A percentile compares a stretch with the other conserved stretches of the same genome.
phyloP scores from a whole-genome alignment of 1,140 invertebrate genomes.

The Nephotettix cincticeps region DNA sequence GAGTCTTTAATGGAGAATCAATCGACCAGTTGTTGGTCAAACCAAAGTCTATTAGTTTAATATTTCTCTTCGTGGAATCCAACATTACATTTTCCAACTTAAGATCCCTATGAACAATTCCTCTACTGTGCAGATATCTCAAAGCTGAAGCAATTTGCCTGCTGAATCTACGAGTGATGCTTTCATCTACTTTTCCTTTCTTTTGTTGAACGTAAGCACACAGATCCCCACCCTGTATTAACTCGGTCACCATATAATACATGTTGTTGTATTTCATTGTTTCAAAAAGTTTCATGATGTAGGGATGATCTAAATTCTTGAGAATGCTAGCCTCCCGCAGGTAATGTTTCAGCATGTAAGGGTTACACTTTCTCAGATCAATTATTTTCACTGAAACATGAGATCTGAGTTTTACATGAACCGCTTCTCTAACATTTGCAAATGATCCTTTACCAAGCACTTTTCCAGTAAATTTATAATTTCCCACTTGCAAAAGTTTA shows the following conservation, averaged over 20 bases:
- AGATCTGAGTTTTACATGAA: constrained; percentile 54
- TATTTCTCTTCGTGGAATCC: constrained; percentile 58
- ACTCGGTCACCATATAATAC: constrained; percentile 67
- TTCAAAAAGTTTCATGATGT: constrained; percentile 65
- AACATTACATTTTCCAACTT: constrained; percentile 79
- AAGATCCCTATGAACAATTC: constrained; percentile 68
- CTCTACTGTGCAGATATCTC: constrained; percentile 64
- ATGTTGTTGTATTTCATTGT: constrained; percentile 61
- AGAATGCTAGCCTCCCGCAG: constrained; percentile 65
- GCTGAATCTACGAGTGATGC: constrained; percentile 55
- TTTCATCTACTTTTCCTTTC: constrained; percentile 58
- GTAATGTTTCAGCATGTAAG: constrained; percentile 64
- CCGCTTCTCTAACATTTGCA: constrained; percentile 57
- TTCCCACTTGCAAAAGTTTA: constrained; percentile 47
- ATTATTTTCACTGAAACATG: constrained; percentile 46
- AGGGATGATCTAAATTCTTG: constrained; percentile 63
- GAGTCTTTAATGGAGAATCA: constrained; percentile 60
- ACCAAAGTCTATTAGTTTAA: constrained; percentile 76
- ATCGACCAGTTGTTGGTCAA: constrained; percentile 63
- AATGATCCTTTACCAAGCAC: constrained; percentile 61
- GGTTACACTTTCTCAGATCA: constrained; percentile 46
- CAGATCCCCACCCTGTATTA: constrained; percentile 65
- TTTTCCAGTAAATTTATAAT: constrained; percentile 57
- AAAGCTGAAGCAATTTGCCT: constrained; percentile 67
- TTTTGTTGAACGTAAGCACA: constrained; percentile 58